Evolutionary conservation across 2,797 vertebrate species (phyloP).

Genomic region (Harpagifer antarcticus): DNA sequence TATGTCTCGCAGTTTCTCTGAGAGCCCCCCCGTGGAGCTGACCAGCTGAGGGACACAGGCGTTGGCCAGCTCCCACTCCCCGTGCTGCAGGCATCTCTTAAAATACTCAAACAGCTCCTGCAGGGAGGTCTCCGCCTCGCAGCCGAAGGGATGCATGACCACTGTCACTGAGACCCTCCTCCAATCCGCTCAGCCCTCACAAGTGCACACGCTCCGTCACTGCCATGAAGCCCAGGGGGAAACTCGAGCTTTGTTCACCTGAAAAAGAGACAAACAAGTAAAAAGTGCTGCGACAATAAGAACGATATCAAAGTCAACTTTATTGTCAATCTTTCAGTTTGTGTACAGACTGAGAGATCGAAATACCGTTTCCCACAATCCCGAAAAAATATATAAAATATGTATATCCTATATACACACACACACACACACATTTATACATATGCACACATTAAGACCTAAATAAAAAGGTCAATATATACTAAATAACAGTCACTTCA

Average conservation of each 20-base stretch:
- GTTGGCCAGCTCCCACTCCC: conserved; percentile 92
- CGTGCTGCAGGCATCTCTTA: conserved; percentile 87
- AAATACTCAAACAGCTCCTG: conserved; percentile 90
- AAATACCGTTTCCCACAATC: no score
- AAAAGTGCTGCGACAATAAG: no score
- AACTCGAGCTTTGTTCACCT: conserved; percentile 47
- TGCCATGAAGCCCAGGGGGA: neutral
- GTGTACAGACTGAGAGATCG: no score
- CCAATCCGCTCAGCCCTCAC: conserved; percentile 37
- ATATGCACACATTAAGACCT: no score
- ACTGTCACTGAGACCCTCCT: conserved; percentile 27
- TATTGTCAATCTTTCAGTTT: no score
- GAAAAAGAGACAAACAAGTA: conserved; percentile 6
- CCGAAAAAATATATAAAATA: no score
- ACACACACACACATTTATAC: no score
- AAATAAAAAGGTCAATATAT: no score
- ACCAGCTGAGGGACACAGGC: conserved; percentile 92
- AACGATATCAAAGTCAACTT: no score
- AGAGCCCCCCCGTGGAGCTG: conserved; percentile 72
- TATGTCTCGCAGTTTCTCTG: conserved; percentile 82
- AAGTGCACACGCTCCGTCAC: conserved; percentile 18
- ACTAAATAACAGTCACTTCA: no score
- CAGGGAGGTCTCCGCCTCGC: conserved; percentile 88
- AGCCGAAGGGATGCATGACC: conserved; percentile 88
- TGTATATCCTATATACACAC: no score